Evolutionary conservation across 2,888 invertebrate genomes (phyloP), one percentile per base, ranked within the genome.

Genomic region (Minunthozetes semirufus): DNA sequence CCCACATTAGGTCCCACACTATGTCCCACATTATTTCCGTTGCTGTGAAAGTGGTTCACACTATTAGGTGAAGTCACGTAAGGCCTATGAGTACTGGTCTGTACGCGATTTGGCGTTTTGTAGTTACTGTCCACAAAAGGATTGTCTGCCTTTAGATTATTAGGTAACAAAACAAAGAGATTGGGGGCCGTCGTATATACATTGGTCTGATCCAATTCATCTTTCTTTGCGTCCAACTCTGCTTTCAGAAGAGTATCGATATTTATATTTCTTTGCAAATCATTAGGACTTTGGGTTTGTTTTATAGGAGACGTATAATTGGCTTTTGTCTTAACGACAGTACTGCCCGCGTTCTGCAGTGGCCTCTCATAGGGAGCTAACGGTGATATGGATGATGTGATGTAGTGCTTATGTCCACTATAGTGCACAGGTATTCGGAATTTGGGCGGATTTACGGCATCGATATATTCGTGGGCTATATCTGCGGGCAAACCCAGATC

Each of bases 141-240:
- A 15, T 70, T 70, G 22, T 70, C 48, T 22, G 70, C 6, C 25
- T 25, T 38, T 9, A 22, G 8, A 59, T 6, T 13, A 6, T 13
- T 19, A 4, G 70, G 70, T 22, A 70, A 11, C 13, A 70, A 48
- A n/a, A 48, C 70, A 25, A 70, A 70, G 4, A 63, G 61, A 61
- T 66, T 66, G n/a, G 71, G 56, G 17, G 76, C 29, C 46, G 48
- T 8, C 17, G 66, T 73, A 19, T 56, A 15, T 0, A 68, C 15
- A 19, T 56, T 75, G 8, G 50, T 76, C 15, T 46, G 50, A 22
- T 76, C 72, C 70, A 75, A n/a, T 38, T 75, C 72, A 11, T 19
- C 75, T 8, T 72, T 75, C 29, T 72, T 75, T 11, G 71, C 72
- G 42, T 75, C 75, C 19, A 75, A 72, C n/a, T 75, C 75, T 63